Evolutionary conservation across 2,888 invertebrate genomes (phyloP).

Genomic region (Sinotaia quadrata): DNA sequence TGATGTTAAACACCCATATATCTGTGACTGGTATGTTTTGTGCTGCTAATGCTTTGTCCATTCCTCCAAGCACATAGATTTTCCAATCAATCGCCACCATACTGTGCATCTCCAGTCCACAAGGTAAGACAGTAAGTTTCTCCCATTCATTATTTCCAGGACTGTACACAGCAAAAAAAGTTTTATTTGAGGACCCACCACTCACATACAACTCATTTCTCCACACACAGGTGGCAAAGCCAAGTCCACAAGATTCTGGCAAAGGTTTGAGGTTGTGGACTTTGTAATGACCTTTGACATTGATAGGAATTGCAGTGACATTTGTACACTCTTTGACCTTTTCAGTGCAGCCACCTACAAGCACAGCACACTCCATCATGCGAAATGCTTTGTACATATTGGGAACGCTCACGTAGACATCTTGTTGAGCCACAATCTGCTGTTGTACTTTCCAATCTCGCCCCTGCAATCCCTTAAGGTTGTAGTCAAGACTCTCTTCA

Average conservation of each 20-base stretch:
- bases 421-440: conserved; percentile 20
- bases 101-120: conserved; percentile 20
- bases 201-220: conserved; percentile 24
- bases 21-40: background rate
- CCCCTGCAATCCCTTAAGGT: conserved; percentile 8
- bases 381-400: conserved; percentile 2
- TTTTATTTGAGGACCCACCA: conserved; percentile 15
- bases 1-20: conserved; percentile 9
- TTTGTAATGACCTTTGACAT: too few species aligned
- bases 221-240: conserved; percentile 22
- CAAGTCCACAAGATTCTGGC: conserved; percentile 18
- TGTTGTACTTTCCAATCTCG: conserved; percentile 3
- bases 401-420: background rate
- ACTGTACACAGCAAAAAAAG: conserved; percentile 10
- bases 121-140: background rate
- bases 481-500: conserved; percentile 18
- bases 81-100: conserved; percentile 19
- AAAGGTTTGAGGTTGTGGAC: conserved; percentile 13
- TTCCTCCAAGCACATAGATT: conserved; percentile 27
- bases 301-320: conserved; percentile 2
- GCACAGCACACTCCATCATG: conserved; percentile 15
- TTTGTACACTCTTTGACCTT: background rate
- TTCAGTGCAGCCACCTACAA: conserved; percentile 18
- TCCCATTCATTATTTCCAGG: conserved; percentile 25
- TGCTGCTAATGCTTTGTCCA: background rate